phyloP scores from a whole-genome alignment of 2,888 invertebrate genomes.

The Sarcophaga rosellei region DNA sequence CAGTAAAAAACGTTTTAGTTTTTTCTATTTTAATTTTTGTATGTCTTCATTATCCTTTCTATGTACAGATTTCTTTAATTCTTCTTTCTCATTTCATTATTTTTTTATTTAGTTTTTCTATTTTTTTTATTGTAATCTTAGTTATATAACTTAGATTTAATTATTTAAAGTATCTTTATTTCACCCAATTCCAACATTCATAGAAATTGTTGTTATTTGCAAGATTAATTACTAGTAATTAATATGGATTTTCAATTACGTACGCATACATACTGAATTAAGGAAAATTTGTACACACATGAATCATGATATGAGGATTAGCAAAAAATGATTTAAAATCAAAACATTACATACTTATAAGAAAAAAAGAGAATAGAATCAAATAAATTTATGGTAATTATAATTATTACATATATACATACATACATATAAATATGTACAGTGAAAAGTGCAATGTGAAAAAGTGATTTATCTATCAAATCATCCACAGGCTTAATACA shows the following conservation, averaged over 20 bases:
- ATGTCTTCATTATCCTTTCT: constrained; percentile 12
- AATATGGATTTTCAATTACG: constrained; percentile 49
- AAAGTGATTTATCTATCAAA: too few species aligned
- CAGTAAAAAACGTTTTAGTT: too few species aligned
- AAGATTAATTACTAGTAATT: constrained; percentile 57
- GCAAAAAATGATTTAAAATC: too few species aligned
- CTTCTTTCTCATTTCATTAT: too few species aligned
- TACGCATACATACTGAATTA: constrained; percentile 23
- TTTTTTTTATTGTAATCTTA: constrained; percentile 14
- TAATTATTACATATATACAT: too few species aligned
- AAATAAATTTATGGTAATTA: background rate
- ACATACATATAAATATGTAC: too few species aligned
- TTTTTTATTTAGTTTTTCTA: background rate
- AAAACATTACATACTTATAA: too few species aligned
- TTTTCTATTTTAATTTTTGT: background rate
- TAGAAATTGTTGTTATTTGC: constrained; percentile 54
- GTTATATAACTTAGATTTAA: constrained; percentile 59
- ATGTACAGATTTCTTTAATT: too few species aligned
- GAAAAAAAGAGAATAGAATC: constrained; percentile 9
- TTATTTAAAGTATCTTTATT: constrained; percentile 70
- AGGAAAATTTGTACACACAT: background rate
- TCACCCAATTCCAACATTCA: constrained; percentile 56
- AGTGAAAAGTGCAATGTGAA: too few species aligned
- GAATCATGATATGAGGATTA: too few species aligned
- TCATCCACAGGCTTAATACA: too few species aligned